phyloP scores from a whole-genome alignment of 1,140 invertebrate genomes.

The Trichonephila inaurata region DNA sequence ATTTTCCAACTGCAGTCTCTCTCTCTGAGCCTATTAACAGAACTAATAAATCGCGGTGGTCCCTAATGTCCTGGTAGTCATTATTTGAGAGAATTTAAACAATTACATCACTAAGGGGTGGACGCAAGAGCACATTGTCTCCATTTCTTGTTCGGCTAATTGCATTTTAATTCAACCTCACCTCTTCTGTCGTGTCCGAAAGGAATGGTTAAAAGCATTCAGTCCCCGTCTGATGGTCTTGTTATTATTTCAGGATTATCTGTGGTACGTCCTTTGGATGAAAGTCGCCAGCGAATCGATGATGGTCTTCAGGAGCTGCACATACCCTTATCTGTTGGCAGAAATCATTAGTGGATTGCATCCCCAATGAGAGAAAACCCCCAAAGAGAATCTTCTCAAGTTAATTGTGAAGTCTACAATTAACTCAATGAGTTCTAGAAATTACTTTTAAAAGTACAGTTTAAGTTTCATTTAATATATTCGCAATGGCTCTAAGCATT shows the following conservation, averaged over 20 bases:
- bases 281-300: slow-evolving; percentile 9
- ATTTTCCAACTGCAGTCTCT: background rate
- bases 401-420: background rate
- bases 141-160: slow-evolving; percentile 24
- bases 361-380: background rate
- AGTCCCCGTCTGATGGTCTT: background rate
- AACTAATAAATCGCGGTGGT: background rate
- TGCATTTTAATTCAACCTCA: slow-evolving; percentile 54
- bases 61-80: slow-evolving; percentile 50
- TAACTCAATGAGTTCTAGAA: too few species aligned
- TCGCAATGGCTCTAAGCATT: too few species aligned
- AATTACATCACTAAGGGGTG: background rate
- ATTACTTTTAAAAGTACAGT: too few species aligned
- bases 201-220: background rate
- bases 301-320: background rate
- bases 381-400: background rate
- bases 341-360: slow-evolving; percentile 12
- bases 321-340: background rate
- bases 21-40: background rate
- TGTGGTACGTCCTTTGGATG: background rate
- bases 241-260: slow-evolving; percentile 15
- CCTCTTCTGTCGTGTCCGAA: background rate
- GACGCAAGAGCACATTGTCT: slow-evolving; percentile 4
- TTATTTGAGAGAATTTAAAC: slow-evolving; percentile 34
- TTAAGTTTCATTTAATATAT: too few species aligned